Conservation (phyloP, 2,797 vertebrate species). For the Enteromius afrohamiltoni region DNA sequence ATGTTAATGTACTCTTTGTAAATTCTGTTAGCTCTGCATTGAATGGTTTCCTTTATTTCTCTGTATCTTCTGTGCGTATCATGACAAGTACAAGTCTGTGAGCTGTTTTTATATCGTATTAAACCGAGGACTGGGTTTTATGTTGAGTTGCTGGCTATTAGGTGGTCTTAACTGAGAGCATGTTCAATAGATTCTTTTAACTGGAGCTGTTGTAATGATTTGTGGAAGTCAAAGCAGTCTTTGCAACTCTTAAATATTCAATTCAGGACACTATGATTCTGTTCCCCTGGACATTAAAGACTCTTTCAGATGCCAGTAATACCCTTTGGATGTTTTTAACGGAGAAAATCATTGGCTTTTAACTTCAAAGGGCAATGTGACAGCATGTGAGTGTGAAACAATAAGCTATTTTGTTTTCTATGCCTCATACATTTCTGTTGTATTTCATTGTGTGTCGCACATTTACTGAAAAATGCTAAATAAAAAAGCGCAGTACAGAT, state of each 20-base stretch:
- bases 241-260: conserved; percentile 36
- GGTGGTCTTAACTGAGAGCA: conserved; percentile 45
- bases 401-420: conserved; percentile 66
- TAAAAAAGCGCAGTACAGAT: conserved; percentile 63
- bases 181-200: conserved; percentile 52
- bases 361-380: conserved; percentile 14
- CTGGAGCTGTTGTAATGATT: conserved; percentile 49
- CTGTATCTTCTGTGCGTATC: conserved; percentile 55
- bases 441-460: conserved; percentile 79
- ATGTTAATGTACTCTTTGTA: conserved; percentile 57
- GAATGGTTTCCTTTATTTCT: conserved; percentile 51
- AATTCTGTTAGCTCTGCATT: conserved; percentile 47
- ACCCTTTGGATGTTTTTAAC: conserved; percentile 15
- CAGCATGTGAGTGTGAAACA: conserved; percentile 59
- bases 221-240: conserved; percentile 47
- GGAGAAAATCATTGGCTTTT: background rate
- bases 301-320: conserved; percentile 6
- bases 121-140: conserved; percentile 49
- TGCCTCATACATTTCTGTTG: conserved; percentile 80
- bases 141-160: conserved; percentile 48
- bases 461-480: conserved; percentile 80
- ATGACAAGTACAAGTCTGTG: conserved; percentile 52
- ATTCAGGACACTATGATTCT: conserved; percentile 32
- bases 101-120: conserved; percentile 54
- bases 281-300: conserved; percentile 11